Evolutionary conservation across 2,797 vertebrate genomes (phyloP), one percentile per base, ranked within the genome.

Genomic region (Diplodus sargus): DNA sequence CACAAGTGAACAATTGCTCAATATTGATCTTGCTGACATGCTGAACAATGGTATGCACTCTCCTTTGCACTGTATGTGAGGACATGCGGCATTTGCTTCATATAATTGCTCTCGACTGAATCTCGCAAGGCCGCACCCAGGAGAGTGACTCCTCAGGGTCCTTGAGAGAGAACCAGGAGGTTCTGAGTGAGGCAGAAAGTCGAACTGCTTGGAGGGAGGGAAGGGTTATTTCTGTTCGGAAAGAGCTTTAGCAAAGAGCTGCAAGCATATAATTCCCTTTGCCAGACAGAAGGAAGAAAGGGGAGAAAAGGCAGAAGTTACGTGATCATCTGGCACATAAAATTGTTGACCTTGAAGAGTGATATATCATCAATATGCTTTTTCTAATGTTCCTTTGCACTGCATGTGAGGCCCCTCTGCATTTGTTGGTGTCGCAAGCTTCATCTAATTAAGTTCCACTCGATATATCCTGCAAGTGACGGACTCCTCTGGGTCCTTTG

Each of bases 361-460:
- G 42, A 43, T 73, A 22, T 68, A 70, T 79, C n/a, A 57, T 64
- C 73, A 42, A 63, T 49, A 61, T 69, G 48, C 75, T 72, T 78
- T 78, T 78, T 39, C 51, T n/a, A 25, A 4, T 73, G 45, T 77
- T 60, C 43, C 76, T 64, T 45, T 81, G 51, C 48, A 17, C 58
- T 53, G 51, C 53, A 62, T 58, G 63, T n/a, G 71, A 68, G 56
- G 78, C 23, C 52, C 70, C 18, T n/a, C 72, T 64, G 47, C 67
- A 74, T 82, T 63, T 18, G 17, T 56, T 62, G 62, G 63, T 74
- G 83, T 86, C 82, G 80, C 68, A 45, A 42, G 68, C 63, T 39
- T 59, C 72, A 30, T 73, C 75, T 78, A 81, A 90, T 90, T 86
- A 84, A 81, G 83, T 73, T 87, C 65, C 66, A 70, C 70, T 89